Conservation (phyloP, 2,113 vertebrate genomes). For the Plecturocebus donacophilus region DNA sequence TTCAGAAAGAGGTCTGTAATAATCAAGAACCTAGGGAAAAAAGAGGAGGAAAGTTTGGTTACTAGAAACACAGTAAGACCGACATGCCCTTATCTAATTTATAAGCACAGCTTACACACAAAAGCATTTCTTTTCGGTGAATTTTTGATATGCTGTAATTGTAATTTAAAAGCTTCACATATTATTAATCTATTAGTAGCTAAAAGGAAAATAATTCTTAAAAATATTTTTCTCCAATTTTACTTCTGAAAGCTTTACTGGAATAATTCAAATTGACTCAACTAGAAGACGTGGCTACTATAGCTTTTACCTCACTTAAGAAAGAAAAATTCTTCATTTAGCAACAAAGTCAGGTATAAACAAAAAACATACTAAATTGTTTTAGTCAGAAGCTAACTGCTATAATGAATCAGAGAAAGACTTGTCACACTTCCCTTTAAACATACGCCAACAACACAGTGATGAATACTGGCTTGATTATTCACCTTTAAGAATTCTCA, state of each 20-base stretch:
- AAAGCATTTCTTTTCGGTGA: background rate
- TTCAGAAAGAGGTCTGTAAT: constrained; percentile 93
- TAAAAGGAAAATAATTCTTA: background rate
- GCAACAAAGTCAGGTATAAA: background rate
- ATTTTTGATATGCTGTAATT: background rate
- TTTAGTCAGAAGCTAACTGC: background rate
- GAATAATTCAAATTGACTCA: background rate
- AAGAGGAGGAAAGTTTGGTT: background rate
- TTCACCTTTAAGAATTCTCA: background rate
- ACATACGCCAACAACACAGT: background rate
- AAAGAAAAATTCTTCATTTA: background rate
- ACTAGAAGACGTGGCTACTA: background rate
- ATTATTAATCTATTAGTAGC: background rate
- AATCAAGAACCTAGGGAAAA: constrained; percentile 90
- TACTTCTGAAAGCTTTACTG: background rate
- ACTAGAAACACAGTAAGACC: background rate
- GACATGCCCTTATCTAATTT: background rate
- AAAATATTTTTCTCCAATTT: background rate
- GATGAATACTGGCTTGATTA: background rate
- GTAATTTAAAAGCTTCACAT: background rate
- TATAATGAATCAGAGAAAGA: background rate
- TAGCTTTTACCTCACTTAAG: background rate
- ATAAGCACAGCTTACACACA: background rate
- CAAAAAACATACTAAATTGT: background rate
- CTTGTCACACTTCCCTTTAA: background rate